Base-by-base conservation (phyloP, 2,888 invertebrate species). In the Parnassius apollo region DNA sequence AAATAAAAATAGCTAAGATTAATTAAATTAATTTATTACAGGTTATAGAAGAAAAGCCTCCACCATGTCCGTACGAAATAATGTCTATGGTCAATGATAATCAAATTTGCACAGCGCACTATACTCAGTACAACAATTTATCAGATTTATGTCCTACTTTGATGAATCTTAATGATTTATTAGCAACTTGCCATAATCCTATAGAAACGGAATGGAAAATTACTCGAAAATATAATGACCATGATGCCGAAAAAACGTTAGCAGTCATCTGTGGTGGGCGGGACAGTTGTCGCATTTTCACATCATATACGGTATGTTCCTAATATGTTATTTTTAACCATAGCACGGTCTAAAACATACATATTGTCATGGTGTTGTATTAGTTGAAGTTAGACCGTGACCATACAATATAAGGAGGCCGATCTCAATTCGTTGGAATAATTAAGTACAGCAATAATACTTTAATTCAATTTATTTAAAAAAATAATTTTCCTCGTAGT, bases 21-120 rank as follows among this genome's bases (percentile, higher is more conserved):
- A 35, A 35, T 35, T 7, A 35, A 35, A 35, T 35, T 35, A 0
- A 35, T 54, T 54, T 25, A 11, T 54, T 68, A 62, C 76, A 88
- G 88, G 71, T 73, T 0, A 83, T 88, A 1, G 86, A 86, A 70
- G 79, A 83, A 2, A 71, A 70, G 4, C 66, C 69, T 11, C 79
- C 79, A 1, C 78, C 77, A 0, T 88, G 88, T 55, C 82, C 85
- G 0, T 85, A 70, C 51, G 88, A 88, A 69, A 71, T 86, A 55
- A 75, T 78, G 48, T 83, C 82, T 0, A 52, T 83, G 1, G 65
- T 71, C 9, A 71, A 76, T 7, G 66, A 74, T 0, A 64, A 69
- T 3, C 59, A 71, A 9, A 51, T 86, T 2, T 87, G 86, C 56
- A 77, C 74, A 0, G 66, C 68, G 0, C 71, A 82, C 64, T 72